Evolutionary conservation across 2,797 vertebrate genomes (phyloP), one percentile per base, ranked within the genome.

Genomic region (Perodicticus potto): DNA sequence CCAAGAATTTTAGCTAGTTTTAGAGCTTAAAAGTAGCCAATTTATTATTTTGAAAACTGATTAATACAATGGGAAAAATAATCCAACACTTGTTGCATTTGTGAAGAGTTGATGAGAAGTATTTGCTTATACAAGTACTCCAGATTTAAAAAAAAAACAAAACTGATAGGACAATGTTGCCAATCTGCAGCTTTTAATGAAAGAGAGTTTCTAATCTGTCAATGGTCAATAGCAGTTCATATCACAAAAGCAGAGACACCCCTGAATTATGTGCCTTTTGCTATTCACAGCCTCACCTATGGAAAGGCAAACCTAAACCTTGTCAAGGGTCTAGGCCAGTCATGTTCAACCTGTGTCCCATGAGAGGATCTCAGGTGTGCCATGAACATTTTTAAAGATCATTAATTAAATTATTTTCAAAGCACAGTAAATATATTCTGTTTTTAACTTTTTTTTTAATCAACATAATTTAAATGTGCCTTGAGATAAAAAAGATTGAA

Each of bases 1-100:
- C 10, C 78, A 37, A 3, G 14, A 57, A 57, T 7, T 55, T 55
- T 49, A 23, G 57, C 65, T 61, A 49, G 13, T 34, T 88, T 45
- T 55, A 61, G 90, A 72, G 40, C 55, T 55, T 22, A 40, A 13
- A 72, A 37, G 1, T 27, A 61, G 53, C 25, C 11, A 17, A 6
- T 53, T 63, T 63, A 69, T 81, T 63, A 25, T 63, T 92, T 45
- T n/a, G 53, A 93, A 83, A 86, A 95, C 32, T 37, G 10, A 10
- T 43, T 80, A n/a, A 32, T 23, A 23, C 83, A 23, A 13, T 65
- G 63, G 80, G 40, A 20, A 5, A 32, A 65, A 32, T 20, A 61
- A 72, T 20, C 1, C 85, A 74, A 34, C 7, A 61, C 25, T 73
- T 91, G 22, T 65, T 55, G 25, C 43, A 37, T 57, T 82, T 76